phyloP scores from a whole-genome alignment of 2,113 vertebrate genomes.

The Vidua macroura region DNA sequence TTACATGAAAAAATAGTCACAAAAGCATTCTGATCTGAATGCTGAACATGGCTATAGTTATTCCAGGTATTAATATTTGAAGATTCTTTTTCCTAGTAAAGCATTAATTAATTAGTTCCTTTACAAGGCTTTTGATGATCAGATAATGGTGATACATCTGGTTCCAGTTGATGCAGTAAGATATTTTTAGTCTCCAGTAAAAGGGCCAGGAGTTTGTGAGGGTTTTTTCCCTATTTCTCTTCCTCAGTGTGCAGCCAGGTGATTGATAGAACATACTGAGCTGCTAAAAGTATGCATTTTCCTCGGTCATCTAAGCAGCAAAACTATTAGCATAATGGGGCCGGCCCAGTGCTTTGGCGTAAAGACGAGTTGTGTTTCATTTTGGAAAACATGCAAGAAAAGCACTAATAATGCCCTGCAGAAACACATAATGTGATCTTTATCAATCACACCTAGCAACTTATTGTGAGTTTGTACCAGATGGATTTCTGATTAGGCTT shows the following conservation, averaged over 20 bases:
- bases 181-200: background rate
- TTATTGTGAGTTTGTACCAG: background rate
- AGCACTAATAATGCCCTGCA: constrained; percentile 6
- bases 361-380: background rate
- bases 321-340: background rate
- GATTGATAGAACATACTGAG: background rate
- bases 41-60: background rate
- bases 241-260: background rate
- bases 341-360: background rate
- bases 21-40: background rate
- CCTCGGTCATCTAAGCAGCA: background rate
- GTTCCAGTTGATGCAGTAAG: background rate
- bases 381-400: background rate
- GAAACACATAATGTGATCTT: constrained; percentile 11
- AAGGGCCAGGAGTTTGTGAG: background rate
- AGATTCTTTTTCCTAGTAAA: background rate
- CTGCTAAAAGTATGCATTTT: background rate
- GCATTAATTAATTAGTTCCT: background rate
- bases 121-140: background rate
- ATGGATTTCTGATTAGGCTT: background rate
- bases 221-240: background rate
- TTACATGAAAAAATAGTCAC: background rate
- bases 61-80: background rate
- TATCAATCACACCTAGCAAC: background rate
- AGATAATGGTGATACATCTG: background rate